phyloP scores from a whole-genome alignment of 2,888 invertebrate species.

The Acleris sparsana region DNA sequence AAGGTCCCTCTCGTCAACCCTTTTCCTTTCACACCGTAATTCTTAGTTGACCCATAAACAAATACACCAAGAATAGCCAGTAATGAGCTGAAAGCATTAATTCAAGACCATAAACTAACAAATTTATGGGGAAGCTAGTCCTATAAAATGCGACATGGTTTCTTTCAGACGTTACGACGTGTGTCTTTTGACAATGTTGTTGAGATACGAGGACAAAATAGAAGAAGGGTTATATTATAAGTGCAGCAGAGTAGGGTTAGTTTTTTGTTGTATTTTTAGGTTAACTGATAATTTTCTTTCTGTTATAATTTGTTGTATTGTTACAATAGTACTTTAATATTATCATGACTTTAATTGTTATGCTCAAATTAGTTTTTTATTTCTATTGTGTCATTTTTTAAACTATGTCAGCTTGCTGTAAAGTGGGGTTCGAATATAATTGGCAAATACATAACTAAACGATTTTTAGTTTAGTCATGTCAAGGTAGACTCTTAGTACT shows the following conservation, averaged over 20 bases:
- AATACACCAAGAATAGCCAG: conserved; percentile 77
- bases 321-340: too few species aligned
- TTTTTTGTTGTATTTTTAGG: conserved; percentile 15
- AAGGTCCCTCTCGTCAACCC: conserved; percentile 46
- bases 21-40: conserved; percentile 69
- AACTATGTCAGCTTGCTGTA: too few species aligned
- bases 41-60: conserved; percentile 81
- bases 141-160: conserved; percentile 80
- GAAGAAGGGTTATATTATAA: conserved; percentile 48
- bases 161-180: conserved; percentile 59
- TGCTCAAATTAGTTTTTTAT: too few species aligned
- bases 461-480: too few species aligned
- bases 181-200: conserved; percentile 67
- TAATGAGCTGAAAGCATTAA: conserved; percentile 79
- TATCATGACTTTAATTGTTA: too few species aligned
- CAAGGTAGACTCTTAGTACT: too few species aligned
- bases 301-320: not conserved
- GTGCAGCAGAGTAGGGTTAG: conserved; percentile 52
- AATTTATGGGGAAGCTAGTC: conserved; percentile 75
- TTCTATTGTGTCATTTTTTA: too few species aligned
- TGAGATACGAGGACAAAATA: conserved; percentile 74
- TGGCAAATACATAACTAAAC: too few species aligned
- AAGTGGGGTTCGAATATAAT: too few species aligned
- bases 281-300: conserved; percentile 11
- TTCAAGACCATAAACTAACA: conserved; percentile 79